These are phyloP conservation scores for Stenodera caucasica DNA, from an alignment of 2,888 invertebrate genomes.

Conservation along the genomic window DNA sequence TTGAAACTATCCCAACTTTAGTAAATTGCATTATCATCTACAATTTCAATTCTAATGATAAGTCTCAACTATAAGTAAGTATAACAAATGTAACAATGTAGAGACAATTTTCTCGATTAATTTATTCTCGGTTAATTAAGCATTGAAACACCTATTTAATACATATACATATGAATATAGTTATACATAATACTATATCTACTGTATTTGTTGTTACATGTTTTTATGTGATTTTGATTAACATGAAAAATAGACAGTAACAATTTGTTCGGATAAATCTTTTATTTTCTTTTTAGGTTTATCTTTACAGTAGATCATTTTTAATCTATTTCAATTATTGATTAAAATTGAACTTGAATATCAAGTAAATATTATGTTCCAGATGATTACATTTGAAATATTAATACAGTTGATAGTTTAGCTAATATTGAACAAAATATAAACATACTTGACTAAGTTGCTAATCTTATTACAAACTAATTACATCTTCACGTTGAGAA, in stretches of 20 bases:
- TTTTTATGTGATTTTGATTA: too few relatives aligned
- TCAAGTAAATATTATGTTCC: neutral
- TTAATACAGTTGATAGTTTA: neutral
- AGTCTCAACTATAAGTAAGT: conserved; percentile 11
- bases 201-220: too few relatives aligned
- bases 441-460: neutral
- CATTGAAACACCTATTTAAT: too few relatives aligned
- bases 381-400: neutral
- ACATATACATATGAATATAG: too few relatives aligned
- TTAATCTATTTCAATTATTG: neutral
- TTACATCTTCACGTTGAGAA: conserved; percentile 3
- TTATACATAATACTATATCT: too few relatives aligned
- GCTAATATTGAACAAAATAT: neutral
- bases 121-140: too few relatives aligned
- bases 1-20: conserved; percentile 5
- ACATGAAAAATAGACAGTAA: too few relatives aligned
- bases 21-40: conserved; percentile 15
- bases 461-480: conserved; percentile 3
- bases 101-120: too few relatives aligned
- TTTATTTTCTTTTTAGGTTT: too few relatives aligned
- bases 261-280: too few relatives aligned
- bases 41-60: conserved; percentile 7
- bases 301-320: too few relatives aligned
- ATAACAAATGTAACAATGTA: neutral
- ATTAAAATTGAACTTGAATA: neutral